Base-by-base conservation (phyloP, 1,140 invertebrate genomes). In the Zaprionus kolodkinae region DNA sequence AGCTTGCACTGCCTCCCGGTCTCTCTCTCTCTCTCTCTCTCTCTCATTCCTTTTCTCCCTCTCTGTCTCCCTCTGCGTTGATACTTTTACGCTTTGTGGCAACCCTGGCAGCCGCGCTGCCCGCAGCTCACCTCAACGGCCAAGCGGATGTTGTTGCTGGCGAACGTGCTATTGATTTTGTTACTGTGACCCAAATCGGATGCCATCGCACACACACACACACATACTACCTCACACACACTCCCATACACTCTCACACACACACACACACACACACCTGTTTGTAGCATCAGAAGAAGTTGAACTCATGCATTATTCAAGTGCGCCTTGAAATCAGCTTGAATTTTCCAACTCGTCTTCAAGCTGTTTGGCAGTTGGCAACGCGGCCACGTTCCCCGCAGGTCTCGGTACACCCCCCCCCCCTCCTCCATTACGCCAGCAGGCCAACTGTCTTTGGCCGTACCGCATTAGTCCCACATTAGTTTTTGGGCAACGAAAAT, bases 131-230 rank as follows among this genome's bases (percentile, higher is more conserved):
- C 45, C 45, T 50, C 45, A 50, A 50, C 25, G 17, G 45, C 25
- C 33, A n/a, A 50, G 35, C 52, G 3, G 33, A 33, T 35, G n/a
- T 36, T 21, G 36, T 50, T 36, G 40, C 33, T 21, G 38, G 40
- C 40, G 40, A n/a, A 15, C 40, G 40, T 43, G 67, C 61, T 80
- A 87, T 87, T 87, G 84, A 87, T 89, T 88, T 87, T 83, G 77
- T 67, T 72, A 33, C 64, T 74, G 59, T 87, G 84, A 87, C 84
- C 83, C 77, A 84, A 78, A 80, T 87, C 65, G 68, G 27, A 52
- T 45, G 40, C n/a, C 10, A 17, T 30, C 40, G n/a, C 21, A 30
- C 54, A 57, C 48, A 45, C 38, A 56, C 59, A 40, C 50, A 33
- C 45, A 55, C 36, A 45, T 55, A 43, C 15, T n/a, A 9, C 43